Conservation (phyloP, 2,888 invertebrate species). For the Pyralis farinalis region DNA sequence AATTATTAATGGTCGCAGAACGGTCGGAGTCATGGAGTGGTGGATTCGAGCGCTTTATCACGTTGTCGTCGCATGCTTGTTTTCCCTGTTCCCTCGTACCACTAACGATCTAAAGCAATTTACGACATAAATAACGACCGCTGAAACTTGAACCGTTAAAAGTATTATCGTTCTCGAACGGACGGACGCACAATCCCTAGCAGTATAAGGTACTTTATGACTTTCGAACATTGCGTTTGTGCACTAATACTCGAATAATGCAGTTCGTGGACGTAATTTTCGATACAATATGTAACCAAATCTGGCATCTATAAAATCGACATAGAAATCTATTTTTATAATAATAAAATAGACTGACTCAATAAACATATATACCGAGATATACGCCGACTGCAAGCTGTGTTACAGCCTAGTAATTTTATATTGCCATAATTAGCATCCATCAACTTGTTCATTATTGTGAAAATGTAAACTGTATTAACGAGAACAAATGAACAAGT, state of each 20-base stretch:
- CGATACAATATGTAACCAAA: too few species aligned
- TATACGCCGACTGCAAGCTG: too few species aligned
- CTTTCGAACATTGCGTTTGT: background rate
- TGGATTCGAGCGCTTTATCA: conserved; percentile 50
- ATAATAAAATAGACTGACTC: too few species aligned
- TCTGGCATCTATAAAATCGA: too few species aligned
- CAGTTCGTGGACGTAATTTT: too few species aligned
- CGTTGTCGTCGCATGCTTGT: conserved; percentile 47
- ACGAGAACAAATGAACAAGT: conserved; percentile 7
- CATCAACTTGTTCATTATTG: too few species aligned
- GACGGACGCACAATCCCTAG: conserved; percentile 31
- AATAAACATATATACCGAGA: too few species aligned
- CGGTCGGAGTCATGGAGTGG: conserved; percentile 40
- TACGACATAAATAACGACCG: conserved; percentile 51
- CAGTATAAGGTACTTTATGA: conserved; percentile 9
- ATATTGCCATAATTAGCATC: too few species aligned
- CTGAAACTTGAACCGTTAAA: conserved; percentile 49
- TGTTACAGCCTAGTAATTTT: too few species aligned
- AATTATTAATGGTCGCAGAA: conserved; percentile 56
- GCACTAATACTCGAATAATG: conserved; percentile 1
- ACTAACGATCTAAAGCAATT: conserved; percentile 51
- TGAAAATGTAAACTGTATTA: background rate
- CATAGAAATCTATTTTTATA: too few species aligned
- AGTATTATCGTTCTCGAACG: conserved; percentile 44
- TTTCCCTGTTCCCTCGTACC: conserved; percentile 41